Base-by-base conservation (phyloP, 1,140 invertebrate genomes). In the Hestina assimilis region DNA sequence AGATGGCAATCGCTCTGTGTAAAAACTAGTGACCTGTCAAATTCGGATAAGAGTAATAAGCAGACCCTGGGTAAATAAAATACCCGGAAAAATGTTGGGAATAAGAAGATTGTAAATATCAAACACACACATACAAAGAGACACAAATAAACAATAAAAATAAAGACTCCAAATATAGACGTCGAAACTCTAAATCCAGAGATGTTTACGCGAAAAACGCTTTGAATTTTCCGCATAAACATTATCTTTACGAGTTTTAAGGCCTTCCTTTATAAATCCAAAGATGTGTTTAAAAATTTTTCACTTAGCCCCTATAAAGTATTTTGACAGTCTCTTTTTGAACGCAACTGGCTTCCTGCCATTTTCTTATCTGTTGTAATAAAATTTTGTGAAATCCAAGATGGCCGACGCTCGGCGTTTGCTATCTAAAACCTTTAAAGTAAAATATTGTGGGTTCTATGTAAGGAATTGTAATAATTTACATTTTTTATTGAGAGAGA, bases 331-430 rank as follows among this genome's bases (percentile, higher is more conserved):
- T n/a, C 33, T 51, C 48, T 55, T 56, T 57, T 48, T 43, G 29
- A 41, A 38, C 33, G n/a, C 33, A 11, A 57, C 54, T 59, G 56
- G 55, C 47, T 51, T 41, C 48, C 47, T 35, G 59, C 59, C 48
- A 62, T 57, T 62, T 57, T 45, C 59, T 62, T 62, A 62, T 62
- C 59, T 41, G 54, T 47, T n/a, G 54, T 56, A 55, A 62, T 59
- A 59, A 59, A 59, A 59, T 59, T 59, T 59, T 59, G 48, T 57
- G 48, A 57, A 62, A 63, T 57, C 33, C 59, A 63, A 63, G 48
- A 57, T 63, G 59, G 59, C 54, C 19, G 46, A 14, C 31, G 48
- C 40, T 11, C 59, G 38, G 14, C 26, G 38, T 46, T 52, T 52
- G 50, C 59, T 58, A 57, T 52, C 47, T 55, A 46, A n/a, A 35